These are phyloP conservation scores for Semaprochilodus insignis DNA, from an alignment of 2,797 vertebrate species.

Conservation along the genomic window DNA sequence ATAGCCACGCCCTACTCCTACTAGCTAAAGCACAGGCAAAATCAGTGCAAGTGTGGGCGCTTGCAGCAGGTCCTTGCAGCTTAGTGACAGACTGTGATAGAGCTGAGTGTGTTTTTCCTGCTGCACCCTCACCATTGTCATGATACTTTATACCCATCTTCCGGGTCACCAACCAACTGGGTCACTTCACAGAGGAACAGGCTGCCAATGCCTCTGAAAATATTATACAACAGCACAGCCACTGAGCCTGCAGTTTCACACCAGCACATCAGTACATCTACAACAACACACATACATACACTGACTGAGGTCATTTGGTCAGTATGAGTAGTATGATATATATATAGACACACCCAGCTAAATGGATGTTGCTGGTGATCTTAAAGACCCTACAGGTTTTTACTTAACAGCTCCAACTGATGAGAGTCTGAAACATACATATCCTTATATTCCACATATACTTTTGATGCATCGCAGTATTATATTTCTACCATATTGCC, in stretches of 20 bases:
- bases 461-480: too few relatives aligned
- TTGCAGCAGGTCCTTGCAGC: slow-evolving; percentile 38
- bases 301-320: too few relatives aligned
- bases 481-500: too few relatives aligned
- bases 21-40: background rate
- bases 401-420: too few relatives aligned
- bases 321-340: too few relatives aligned
- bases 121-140: slow-evolving; percentile 55
- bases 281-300: background rate
- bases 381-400: too few relatives aligned
- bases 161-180: slow-evolving; percentile 70
- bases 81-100: slow-evolving; percentile 28
- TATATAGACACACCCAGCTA: too few relatives aligned
- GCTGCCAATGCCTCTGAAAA: slow-evolving; percentile 54
- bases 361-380: too few relatives aligned
- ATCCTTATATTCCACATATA: too few relatives aligned
- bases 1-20: background rate
- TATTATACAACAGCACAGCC: slow-evolving; percentile 10
- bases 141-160: slow-evolving; percentile 70
- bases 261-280: background rate
- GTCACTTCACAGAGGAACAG: slow-evolving; percentile 59
- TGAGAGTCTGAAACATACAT: too few relatives aligned
- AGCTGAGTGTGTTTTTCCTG: slow-evolving; percentile 21
- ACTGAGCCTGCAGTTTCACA: slow-evolving; percentile 7
- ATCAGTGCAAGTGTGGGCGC: slow-evolving; percentile 7